Percentiles rank a stretch among this genome's conserved stretches.
phyloP scores from a whole-genome alignment of 2,113 vertebrate genomes.

The human region DNA sequence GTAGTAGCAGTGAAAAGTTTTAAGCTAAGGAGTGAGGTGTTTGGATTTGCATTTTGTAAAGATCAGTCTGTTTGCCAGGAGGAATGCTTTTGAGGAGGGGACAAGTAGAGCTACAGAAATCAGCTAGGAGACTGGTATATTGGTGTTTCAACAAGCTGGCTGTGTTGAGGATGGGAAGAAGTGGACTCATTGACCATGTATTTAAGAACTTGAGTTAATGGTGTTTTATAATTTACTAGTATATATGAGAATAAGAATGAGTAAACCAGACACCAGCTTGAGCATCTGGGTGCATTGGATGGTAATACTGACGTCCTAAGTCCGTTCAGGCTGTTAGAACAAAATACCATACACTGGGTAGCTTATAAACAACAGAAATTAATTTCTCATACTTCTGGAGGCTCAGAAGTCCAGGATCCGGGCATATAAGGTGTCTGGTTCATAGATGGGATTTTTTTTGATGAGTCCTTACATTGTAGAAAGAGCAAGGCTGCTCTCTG shows the following conservation, averaged over 20 bases:
- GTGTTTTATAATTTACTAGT: neutral
- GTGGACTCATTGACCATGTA: neutral
- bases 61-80: neutral
- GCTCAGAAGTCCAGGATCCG: neutral
- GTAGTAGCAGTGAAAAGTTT: neutral
- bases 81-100: neutral
- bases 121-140: neutral
- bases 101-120: neutral
- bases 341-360: neutral
- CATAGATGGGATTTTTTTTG: neutral
- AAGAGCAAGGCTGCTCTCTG: neutral
- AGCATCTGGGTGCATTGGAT: neutral
- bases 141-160: neutral
- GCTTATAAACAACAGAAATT: neutral
- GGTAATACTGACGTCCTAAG: neutral
- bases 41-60: constrained; percentile 30
- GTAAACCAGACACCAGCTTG: neutral
- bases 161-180: neutral
- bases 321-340: neutral
- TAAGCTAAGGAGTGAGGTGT: neutral
- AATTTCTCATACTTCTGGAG: neutral
- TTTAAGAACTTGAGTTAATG: constrained; percentile 18
- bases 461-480: neutral
- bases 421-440: neutral
- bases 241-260: neutral